Evolutionary conservation across 2,797 vertebrate genomes (phyloP), one percentile per base, ranked within the genome.

Genomic region (Lagocephalus sceleratus): DNA sequence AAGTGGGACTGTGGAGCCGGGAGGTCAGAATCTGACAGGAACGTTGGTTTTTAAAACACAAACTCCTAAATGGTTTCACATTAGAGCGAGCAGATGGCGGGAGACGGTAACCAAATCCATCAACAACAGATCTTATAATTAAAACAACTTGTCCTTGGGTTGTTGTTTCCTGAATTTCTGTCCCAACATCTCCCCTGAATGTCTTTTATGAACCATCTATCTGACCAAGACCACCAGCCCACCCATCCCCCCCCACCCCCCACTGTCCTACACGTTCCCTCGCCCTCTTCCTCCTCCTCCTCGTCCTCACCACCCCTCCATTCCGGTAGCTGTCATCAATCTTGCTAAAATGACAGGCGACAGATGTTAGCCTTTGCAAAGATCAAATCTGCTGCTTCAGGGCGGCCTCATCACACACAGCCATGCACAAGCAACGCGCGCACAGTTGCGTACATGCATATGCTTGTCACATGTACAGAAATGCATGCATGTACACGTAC

Each of bases 321-420:
- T 89, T 88, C 85, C 89, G 87, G 73, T 80, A 89, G 88, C 91
- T 94, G 92, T 91, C 95, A 97, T 99, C 95, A 97, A 95, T 99
- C 94, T 96, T 94, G 86, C 90, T 92, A 91, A 95, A 95, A 94
- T 95, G 97, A 96, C 97, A 97, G 94, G 89, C 92, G 95, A 95
- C 96, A 99, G 95, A 98, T 98, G 96, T 96, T 97, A 97, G 95
- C 95, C 94, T 97, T 97, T 97, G 92, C 93, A 96, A 95, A 96
- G 94, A 97, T 97, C 95, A 97, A 93, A 96, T 94, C 93, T 88
- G 86, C 92, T 91, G 94, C 94, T 96, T 87, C 90, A 87, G 94
- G 95, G 93, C 90, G 89, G 87, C 91, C 94, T 57, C 72, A 74
- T 92, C 78, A 61, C 73, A 61, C 21, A 32, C 35, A 45, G 56